phyloP scores from a whole-genome alignment of 2,888 invertebrate species.

The Drosophila atroscutellata region DNA sequence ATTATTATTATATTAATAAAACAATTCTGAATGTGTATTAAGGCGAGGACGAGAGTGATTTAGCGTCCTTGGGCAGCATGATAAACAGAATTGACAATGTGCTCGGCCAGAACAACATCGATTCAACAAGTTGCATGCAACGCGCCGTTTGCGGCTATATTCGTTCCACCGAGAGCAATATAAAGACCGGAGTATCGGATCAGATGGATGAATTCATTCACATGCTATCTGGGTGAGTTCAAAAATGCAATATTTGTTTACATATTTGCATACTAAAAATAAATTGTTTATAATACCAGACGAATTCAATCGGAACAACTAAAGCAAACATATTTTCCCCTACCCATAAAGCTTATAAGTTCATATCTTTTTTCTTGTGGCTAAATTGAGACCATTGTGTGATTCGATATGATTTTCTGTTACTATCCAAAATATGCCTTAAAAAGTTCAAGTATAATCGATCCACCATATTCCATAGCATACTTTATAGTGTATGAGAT shows the following conservation, averaged over 20 bases:
- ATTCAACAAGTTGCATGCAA: conserved; percentile 90
- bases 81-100: conserved; percentile 88
- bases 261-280: conserved; percentile 48
- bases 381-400: neutral
- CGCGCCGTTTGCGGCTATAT: conserved; percentile 90
- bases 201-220: conserved; percentile 88
- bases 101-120: conserved; percentile 89
- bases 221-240: conserved; percentile 87
- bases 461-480: neutral
- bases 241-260: conserved; percentile 28
- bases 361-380: neutral
- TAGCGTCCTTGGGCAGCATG: conserved; percentile 88
- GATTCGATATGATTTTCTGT: neutral
- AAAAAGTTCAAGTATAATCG: neutral
- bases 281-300: conserved; percentile 39
- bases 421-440: neutral
- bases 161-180: conserved; percentile 89
- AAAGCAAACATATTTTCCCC: neutral
- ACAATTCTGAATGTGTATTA: neutral
- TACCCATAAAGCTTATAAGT: neutral
- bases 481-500: neutral
- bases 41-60: conserved; percentile 87
- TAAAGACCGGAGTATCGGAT: conserved; percentile 87
- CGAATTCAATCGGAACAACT: conserved; percentile 28
- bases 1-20: neutral